phyloP scores from a whole-genome alignment of 23 tunicate genomes.

The Clavelina lepadiformis region DNA sequence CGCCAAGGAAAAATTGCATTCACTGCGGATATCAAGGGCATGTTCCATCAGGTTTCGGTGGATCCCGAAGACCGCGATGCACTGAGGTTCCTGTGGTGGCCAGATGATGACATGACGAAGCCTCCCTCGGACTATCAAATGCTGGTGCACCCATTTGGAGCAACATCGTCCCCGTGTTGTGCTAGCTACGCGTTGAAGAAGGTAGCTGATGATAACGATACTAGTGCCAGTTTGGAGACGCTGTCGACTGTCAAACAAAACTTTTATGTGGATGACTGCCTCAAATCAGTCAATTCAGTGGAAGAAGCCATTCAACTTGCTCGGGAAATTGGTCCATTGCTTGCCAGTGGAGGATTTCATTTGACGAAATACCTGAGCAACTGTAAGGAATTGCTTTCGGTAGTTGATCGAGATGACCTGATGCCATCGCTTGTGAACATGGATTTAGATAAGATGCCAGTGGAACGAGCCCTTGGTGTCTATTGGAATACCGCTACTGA shows the following conservation, averaged over 20 bases:
- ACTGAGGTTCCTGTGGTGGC: conserved; percentile 12
- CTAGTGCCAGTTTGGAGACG: neutral
- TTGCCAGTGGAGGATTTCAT: conserved; percentile 26
- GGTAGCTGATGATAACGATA: neutral
- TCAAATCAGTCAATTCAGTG: neutral
- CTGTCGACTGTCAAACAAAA: neutral
- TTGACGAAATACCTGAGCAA: conserved; percentile 23
- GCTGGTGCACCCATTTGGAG: conserved; percentile 8
- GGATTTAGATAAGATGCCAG: conserved; percentile 11
- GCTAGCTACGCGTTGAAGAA: conserved; percentile 7
- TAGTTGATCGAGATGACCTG: neutral
- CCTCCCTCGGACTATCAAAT: conserved; percentile 3
- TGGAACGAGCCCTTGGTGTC: conserved; percentile 16
- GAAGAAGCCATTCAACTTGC: conserved; percentile 10
- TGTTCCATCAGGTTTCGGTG: conserved; percentile 7
- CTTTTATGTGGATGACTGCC: conserved; percentile 15
- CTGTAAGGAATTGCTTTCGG: neutral
- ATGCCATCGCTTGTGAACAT: neutral
- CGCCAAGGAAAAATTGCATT: neutral
- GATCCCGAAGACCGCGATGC: neutral
- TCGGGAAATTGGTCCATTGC: neutral
- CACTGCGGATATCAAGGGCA: conserved; percentile 1
- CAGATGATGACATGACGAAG: neutral
- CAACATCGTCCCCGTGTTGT: neutral
- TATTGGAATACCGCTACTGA: conserved; percentile 15